Evolutionary conservation across 2,113 vertebrate genomes (phyloP).

Genomic region (Brachypodius melanocephalos): DNA sequence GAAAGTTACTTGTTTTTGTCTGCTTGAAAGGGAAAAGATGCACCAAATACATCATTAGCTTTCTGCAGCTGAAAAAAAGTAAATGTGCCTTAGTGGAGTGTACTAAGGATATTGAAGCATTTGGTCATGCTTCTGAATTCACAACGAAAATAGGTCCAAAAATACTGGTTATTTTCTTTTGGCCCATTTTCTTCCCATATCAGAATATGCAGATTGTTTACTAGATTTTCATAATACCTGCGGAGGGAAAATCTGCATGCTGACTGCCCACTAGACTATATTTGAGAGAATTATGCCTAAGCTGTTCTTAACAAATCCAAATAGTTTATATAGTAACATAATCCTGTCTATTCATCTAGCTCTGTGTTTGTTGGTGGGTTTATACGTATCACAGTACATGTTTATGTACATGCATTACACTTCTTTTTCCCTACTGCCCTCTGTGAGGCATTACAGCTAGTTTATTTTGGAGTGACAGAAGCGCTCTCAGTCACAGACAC

Average conservation of each 20-base stretch:
- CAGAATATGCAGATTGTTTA: neutral
- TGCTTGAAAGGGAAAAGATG: neutral
- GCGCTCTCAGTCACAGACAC: neutral
- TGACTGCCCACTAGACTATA: neutral
- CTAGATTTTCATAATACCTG: neutral
- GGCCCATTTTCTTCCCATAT: neutral
- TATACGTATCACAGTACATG: neutral
- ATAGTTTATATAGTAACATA: neutral
- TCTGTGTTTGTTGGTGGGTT: neutral
- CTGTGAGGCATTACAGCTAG: neutral
- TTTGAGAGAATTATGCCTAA: neutral
- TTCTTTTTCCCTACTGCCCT: neutral
- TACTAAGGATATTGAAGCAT: neutral
- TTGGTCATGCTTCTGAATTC: neutral
- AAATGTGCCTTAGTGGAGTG: neutral
- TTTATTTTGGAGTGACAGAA: neutral
- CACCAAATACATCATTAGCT: neutral
- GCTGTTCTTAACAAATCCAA: neutral
- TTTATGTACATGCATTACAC: neutral
- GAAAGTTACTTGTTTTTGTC: neutral
- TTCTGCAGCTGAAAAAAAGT: neutral
- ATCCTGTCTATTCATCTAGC: neutral
- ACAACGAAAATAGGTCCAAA: neutral
- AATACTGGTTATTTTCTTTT: neutral
- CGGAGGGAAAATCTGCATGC: neutral